Base-by-base conservation (phyloP, 2,113 vertebrate species). In the Chaetops frenatus region DNA sequence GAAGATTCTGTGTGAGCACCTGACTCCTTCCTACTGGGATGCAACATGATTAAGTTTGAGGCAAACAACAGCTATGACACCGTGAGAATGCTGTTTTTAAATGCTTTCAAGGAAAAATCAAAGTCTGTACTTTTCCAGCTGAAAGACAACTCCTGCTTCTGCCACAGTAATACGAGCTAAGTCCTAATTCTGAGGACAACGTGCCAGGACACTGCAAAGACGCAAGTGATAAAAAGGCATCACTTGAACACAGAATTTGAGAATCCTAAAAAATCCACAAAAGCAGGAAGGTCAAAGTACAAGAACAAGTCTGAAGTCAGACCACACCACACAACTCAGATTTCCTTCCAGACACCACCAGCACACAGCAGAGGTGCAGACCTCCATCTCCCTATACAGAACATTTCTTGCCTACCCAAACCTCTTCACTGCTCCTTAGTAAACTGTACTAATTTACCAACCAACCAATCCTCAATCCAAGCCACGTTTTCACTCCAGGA, bases 71-170 rank as follows among this genome's bases (percentile, higher is more conserved):
- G 44, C 40, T 84, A 24, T 3, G 10, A 31, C 8, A 36, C 33
- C 5, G 29, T 58, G 19, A 62, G 38, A 67, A 76, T 0, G 2
- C 38, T 33, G 35, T 31, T 90, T 83, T 85, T 36, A 27, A 86
- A 94, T 47, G 74, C 94, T 92, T 88, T 93, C 95, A 86, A 94
- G 92, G 95, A 88, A 93, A 94, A 88, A 90, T 86, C 91, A 91
- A 93, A 89, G 83, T 89, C n/a, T n/a, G 72, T 93, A 66, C 72
- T 92, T 86, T 70, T 93, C 92, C 93, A 92, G 67, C 50, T 81
- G 73, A 92, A 88, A 96, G 66, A 67, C 66, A 91, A 42, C 60
- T 85, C 70, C 84, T 36, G 65, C 54, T 48, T 57, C 86, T 80
- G 67, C 40, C 79, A 58, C 70, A 51, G 92, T 31, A 88, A 71